phyloP scores from a whole-genome alignment of 2,888 invertebrate species.

The Choristoneura rosaceana region DNA sequence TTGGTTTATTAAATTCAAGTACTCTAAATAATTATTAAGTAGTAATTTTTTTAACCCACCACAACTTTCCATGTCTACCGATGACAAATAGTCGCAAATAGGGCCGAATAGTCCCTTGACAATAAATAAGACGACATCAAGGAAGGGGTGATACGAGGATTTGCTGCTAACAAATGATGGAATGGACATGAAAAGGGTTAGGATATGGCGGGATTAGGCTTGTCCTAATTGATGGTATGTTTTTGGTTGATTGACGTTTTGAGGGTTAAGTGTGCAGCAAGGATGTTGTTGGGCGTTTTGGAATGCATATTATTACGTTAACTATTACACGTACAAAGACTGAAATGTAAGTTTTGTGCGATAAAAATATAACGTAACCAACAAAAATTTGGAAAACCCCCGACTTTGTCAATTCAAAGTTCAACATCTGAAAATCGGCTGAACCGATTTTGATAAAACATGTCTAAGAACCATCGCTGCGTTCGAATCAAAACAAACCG shows the following conservation, averaged over 20 bases:
- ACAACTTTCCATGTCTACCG: slow-evolving; percentile 69
- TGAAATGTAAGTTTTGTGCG: no score
- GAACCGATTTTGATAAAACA: no score
- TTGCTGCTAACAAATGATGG: slow-evolving; percentile 80
- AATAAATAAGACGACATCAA: slow-evolving; percentile 82
- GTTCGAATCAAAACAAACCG: no score
- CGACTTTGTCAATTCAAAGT: no score
- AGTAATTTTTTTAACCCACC: slow-evolving; percentile 40
- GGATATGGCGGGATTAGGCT: slow-evolving; percentile 40
- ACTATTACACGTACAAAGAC: neutral
- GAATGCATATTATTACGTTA: neutral
- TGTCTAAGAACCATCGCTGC: no score
- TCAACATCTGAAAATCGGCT: no score
- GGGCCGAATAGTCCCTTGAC: slow-evolving; percentile 78
- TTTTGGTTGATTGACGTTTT: slow-evolving; percentile 44
- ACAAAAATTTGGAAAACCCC: no score
- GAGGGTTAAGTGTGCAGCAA: neutral
- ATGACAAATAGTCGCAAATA: slow-evolving; percentile 82
- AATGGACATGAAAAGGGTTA: slow-evolving; percentile 80
- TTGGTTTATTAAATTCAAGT: no score
- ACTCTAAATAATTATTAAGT: slow-evolving; percentile 13
- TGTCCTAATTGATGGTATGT: slow-evolving; percentile 58
- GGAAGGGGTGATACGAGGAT: slow-evolving; percentile 68
- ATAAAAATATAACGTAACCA: no score
- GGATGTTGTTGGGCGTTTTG: neutral